Evolutionary conservation across 2,888 invertebrate genomes (phyloP), one percentile per base, ranked within the genome.

Genomic region (Macrophya alboannulata): DNA sequence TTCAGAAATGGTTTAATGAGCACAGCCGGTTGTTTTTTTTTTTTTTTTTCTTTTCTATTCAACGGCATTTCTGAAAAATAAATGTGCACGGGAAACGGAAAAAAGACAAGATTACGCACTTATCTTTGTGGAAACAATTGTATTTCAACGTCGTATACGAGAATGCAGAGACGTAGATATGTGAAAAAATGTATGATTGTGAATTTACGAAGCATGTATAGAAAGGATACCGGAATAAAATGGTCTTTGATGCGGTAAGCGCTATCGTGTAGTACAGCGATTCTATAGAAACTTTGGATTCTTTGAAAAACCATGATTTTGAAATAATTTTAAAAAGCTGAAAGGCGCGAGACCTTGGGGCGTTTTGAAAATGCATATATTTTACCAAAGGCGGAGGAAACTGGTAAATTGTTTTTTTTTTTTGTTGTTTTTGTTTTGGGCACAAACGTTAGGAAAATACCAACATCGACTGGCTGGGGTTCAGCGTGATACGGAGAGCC

Each of bases 401-500:
- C 55, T 55, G 31, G 51, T 17, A n/a, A n/a, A n/a, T n/a, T n/a
- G n/a, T n/a, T n/a, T n/a, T n/a, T n/a, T n/a, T n/a, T n/a, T n/a
- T n/a, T n/a, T n/a, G n/a, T n/a, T n/a, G n/a, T n/a, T n/a, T n/a
- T n/a, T n/a, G n/a, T n/a, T 77, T 55, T 55, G 55, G 55, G 55
- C 4, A 77, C n/a, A 37, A 77, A 43, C 37, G 55, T 77, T n/a
- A 37, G 55, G 12, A 77, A 37, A 77, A 77, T 55, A 25, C 55
- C 17, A 55, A 31, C 45, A 17, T 17, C 10, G n/a, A 43, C 37
- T 48, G 31, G 31, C 45, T 68, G 43, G 48, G 48, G 68, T n/a
- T 68, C 68, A 8, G 17, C 12, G 10, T 62, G 83, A 83, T 83
- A 83, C 43, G 40, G 43, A 83, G 76, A 83, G 76, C 71, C 91